These are phyloP conservation scores for Tricholaema leucomelas DNA, from an alignment of 2,113 vertebrate species.

Conservation along the genomic window DNA sequence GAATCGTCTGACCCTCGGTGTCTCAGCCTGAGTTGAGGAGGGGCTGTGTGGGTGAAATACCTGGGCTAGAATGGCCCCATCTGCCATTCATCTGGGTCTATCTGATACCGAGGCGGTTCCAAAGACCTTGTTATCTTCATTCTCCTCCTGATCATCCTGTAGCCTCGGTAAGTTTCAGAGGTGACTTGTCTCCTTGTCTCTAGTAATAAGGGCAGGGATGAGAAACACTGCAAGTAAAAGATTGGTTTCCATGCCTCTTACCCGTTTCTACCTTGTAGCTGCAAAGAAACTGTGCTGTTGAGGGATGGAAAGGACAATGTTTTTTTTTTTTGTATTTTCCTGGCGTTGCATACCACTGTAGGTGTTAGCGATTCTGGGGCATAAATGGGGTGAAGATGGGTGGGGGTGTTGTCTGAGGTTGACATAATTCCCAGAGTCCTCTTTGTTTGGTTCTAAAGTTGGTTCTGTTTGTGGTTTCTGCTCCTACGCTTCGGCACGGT, in stretches of 20 bases:
- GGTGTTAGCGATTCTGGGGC: not conserved
- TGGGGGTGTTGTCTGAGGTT: not conserved
- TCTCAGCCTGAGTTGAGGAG: not conserved
- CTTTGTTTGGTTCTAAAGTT: constrained; percentile 1
- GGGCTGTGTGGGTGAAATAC: not conserved
- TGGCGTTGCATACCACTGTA: not conserved
- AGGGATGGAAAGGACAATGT: not conserved
- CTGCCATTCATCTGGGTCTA: not conserved
- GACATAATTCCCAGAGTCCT: not conserved
- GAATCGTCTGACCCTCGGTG: not conserved
- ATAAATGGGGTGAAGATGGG: not conserved
- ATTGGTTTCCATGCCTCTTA: not conserved
- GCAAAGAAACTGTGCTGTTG: not conserved
- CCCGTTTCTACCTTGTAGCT: not conserved
- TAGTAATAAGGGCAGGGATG: not conserved
- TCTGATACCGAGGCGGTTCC: not conserved
- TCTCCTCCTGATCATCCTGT: not conserved
- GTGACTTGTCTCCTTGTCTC: not conserved
- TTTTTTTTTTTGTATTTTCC: rapidly evolving
- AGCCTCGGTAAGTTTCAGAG: constrained; percentile 22
- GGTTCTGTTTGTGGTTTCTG: constrained; percentile 12
- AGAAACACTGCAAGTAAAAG: not conserved
- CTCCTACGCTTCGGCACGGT: not conserved
- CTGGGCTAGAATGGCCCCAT: not conserved
- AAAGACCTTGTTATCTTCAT: not conserved